Evolutionary conservation across 2,113 vertebrate species (phyloP), one percentile per base, ranked within the genome.

Genomic region (Panurus biarmicus): DNA sequence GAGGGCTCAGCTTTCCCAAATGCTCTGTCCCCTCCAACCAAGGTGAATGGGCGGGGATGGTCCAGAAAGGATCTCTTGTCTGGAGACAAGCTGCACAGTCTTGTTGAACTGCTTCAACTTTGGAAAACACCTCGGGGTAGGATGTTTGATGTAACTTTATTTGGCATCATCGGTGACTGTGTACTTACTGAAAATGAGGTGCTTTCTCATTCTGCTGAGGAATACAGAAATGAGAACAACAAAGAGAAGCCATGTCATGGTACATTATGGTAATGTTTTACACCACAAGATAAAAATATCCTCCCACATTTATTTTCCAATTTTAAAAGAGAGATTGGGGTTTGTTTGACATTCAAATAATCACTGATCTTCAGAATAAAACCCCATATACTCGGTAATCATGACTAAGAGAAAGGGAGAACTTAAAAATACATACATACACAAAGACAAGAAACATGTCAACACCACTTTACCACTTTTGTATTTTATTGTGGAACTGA

Each of bases 401-500:
- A 29, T 45, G 62, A 62, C 2, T 40, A 25, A 95, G 77, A 36
- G 31, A 74, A 89, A 78, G 26, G 8, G 9, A 67, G 80, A 94
- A 89, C 69, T 94, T 80, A 85, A 36, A 73, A 76, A 45, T 79
- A 72, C 10, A 1, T 40, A 72, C 23, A 57, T 47, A 82, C 51
- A 93, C 40, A 75, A 81, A 95, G 82, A 97, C 93, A 93, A 94
- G 90, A 95, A 94, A 87, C 94, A 75, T 72, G 61, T 69, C 92
- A 85, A 93, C 87, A 92, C 91, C 70, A 90, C 71, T 97, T 97
- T 97, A 97, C 91, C 98, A 98, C 97, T 98, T 98, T 97, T 97
- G 93, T 97, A 97, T 98, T 99, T 99, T 99, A 99, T 99, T 99
- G 98, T 99, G 98, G 97, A 98, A 98, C 96, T 96, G 98, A 98